Evolutionary conservation across 2,888 invertebrate genomes (phyloP), one percentile per base, ranked within the genome.

Genomic region (Rhodophaea formosa): DNA sequence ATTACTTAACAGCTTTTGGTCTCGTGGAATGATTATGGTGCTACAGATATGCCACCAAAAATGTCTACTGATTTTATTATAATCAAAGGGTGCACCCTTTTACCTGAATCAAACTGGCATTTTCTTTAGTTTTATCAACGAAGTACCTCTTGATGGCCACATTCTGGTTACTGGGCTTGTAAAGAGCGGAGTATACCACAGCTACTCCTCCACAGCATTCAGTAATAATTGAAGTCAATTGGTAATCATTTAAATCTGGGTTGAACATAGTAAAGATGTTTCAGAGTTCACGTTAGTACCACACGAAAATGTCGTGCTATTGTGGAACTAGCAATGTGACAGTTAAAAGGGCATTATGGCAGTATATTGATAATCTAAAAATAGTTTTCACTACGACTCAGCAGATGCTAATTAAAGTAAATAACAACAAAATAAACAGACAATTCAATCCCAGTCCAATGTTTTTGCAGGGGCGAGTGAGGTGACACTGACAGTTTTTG

Each of bases 141-240:
- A 95, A 94, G 81, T 95, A 95, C 72, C 95, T 94, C 75, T 96
- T 96, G 35, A 96, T 86, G 3, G 95, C 95, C 57, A 96, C 93
- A 86, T 94, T 92, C 64, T 93, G 93, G 59, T 93, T 93, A 55
- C 92, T 93, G 8, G 94, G 93, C 62, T 92, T 90, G 79, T 95
- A 94, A 64, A 93, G 91, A 12, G 95, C 95, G 53, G 96, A 92
- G 75, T 95, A 94, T 17, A 96, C 95, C 2, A 93, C 93, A 8
- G 95, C 95, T 62, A 92, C 91, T 53, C 94, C 94, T 69, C 94
- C 94, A 77, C 94, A 95, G 73, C 95, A 95, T 72, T 93, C 93
- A 0, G 94, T 93, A 73, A 95, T 82, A 70, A 94, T 92, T 53
- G 95, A 93, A 82, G 94, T 93, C 62, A 94, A 88, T 75, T 94